Conservation (phyloP, 2,797 vertebrate species). For the Megaceryle alcyon region DNA sequence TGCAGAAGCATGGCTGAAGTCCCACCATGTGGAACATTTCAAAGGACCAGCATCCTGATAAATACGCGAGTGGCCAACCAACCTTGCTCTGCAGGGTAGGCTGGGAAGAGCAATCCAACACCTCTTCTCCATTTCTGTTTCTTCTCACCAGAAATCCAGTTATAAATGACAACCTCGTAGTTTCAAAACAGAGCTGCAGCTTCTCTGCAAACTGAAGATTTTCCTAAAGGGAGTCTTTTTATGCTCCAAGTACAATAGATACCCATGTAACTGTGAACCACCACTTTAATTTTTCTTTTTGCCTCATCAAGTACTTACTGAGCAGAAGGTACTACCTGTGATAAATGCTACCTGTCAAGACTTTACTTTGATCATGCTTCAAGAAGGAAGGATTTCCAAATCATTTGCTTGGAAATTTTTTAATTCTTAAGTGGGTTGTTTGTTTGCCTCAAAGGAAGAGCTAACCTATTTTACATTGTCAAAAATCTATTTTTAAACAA, state of each 20-base stretch:
- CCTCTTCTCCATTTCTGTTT: not conserved
- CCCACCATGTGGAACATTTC: not conserved
- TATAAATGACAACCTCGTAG: not conserved
- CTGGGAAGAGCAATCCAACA: not conserved
- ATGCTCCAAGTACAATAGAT: not conserved
- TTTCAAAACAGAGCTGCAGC: not conserved
- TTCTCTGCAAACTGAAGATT: not conserved
- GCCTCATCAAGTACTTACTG: constrained; percentile 35
- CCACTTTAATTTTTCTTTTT: constrained; percentile 52
- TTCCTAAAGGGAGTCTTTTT: not conserved
- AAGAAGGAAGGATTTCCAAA: constrained; percentile 65
- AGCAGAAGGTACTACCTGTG: constrained; percentile 63
- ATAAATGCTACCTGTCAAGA: constrained; percentile 71
- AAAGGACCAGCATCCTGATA: not conserved
- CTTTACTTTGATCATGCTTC: constrained; percentile 56
- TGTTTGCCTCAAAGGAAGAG: constrained; percentile 72
- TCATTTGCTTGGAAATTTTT: constrained; percentile 69
- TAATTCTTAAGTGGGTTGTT: constrained; percentile 64
- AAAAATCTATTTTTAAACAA: constrained; percentile 75
- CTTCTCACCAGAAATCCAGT: not conserved
- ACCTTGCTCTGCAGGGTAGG: not conserved
- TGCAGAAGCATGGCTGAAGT: not conserved
- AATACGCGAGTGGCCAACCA: not conserved
- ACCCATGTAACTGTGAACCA: not conserved
- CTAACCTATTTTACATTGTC: constrained; percentile 71